Conservation (phyloP, 2,113 vertebrate genomes). For the Mionectes macconnelli region DNA sequence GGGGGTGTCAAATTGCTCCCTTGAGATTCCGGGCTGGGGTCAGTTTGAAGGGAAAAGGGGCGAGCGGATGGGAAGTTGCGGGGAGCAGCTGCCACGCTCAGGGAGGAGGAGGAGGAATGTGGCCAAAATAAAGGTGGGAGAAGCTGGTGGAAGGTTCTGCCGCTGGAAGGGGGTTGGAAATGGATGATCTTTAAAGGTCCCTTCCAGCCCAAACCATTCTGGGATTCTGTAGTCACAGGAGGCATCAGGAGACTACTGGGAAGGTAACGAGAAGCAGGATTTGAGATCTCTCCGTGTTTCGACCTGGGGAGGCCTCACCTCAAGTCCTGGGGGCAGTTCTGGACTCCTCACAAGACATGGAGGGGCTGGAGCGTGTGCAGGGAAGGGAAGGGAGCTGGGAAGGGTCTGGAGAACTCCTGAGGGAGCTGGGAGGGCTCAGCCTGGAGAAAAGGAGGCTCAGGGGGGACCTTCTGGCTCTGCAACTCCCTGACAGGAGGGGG, state of each 20-base stretch:
- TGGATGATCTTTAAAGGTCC: background rate
- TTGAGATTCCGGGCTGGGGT: background rate
- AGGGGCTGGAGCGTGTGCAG: background rate
- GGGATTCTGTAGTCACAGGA: background rate
- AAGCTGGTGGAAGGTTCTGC: background rate
- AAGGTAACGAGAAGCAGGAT: background rate
- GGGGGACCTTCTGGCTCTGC: background rate
- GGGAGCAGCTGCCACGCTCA: background rate
- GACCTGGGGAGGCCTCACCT: background rate
- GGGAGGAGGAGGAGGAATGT: background rate
- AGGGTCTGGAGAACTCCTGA: background rate
- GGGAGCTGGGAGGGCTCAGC: background rate
- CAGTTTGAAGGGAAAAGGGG: background rate
- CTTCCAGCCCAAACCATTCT: background rate
- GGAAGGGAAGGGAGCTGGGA: background rate
- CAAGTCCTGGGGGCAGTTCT: background rate
- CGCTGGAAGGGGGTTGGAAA: background rate
- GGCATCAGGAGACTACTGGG: rapidly evolving
- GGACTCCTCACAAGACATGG: rapidly evolving
- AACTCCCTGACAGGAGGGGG: background rate
- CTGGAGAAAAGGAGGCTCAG: background rate
- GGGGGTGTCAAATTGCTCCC: background rate
- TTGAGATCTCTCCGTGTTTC: background rate
- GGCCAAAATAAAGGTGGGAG: background rate
- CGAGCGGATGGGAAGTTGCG: background rate